Percentiles rank a stretch among this genome's conserved stretches.
Conservation (phyloP, 2,113 vertebrate species). For the Artemisiospiza belli region DNA sequence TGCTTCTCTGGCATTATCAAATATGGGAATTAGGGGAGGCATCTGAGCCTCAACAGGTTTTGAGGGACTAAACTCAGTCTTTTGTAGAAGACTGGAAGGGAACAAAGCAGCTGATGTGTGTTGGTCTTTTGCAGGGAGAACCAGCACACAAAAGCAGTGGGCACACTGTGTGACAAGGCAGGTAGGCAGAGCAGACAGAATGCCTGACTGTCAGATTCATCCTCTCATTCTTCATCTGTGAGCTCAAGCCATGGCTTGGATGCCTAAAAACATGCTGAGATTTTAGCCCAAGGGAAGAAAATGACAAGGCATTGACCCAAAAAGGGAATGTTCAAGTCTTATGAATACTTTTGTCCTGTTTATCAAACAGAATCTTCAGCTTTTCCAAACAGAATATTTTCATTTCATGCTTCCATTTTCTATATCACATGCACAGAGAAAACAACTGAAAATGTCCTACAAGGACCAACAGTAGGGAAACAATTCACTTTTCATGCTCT, state of each 20-base stretch:
- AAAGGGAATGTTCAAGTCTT: constrained; percentile 51
- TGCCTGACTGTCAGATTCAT: neutral
- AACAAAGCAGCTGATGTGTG: neutral
- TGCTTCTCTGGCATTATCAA: neutral
- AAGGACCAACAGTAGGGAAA: neutral
- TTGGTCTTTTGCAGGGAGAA: neutral
- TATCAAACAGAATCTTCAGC: constrained; percentile 38
- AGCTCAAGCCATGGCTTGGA: neutral
- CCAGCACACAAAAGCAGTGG: neutral
- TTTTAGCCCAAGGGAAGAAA: constrained; percentile 9
- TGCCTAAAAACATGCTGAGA: neutral
- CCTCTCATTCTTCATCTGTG: neutral
- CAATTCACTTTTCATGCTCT: neutral
- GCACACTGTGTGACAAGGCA: neutral
- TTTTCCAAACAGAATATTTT: constrained; percentile 47
- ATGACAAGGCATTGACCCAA: constrained; percentile 43
- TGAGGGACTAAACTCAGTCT: neutral
- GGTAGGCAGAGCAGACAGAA: neutral
- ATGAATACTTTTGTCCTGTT: constrained; percentile 9
- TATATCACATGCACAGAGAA: neutral
- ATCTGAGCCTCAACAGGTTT: neutral
- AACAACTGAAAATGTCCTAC: neutral
- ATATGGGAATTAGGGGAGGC: neutral
- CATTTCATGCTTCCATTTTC: constrained; percentile 48
- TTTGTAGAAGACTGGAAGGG: neutral